Evolutionary conservation across 2,113 vertebrate species (phyloP), one percentile per base, ranked within the genome.

Genomic region (Ageneiosus marmoratus): DNA sequence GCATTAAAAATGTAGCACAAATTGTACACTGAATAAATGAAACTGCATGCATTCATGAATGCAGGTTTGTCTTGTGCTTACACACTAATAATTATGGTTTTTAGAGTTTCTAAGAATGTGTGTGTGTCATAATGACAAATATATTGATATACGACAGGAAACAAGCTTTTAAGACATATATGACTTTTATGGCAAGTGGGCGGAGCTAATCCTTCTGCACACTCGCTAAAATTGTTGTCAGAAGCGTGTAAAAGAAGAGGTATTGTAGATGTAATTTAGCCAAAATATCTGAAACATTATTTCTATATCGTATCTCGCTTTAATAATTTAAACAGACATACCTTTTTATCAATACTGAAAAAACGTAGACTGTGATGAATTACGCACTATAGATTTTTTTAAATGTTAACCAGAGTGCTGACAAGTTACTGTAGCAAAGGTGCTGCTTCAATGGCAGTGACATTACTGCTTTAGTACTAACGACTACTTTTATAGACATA

Each of bases 401-500:
- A n/a, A 34, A 76, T 34, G 18, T 55, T 76, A 55, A 10, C 29
- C 32, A 24, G 6, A 22, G 29, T 12, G 10, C 27, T 51, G n/a
- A 51, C 46, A 74, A 46, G 37, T 44, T n/a, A 44, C 10, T 10
- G 34, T 41, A 50, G n/a, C 44, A 55, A 56, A 76, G 51, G 29
- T 37, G 29, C 51, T 2, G 20, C 56, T 55, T 55, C 50, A 76
- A 7, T 55, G 18, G 51, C 29, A 76, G 46, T 73, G 46, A 50
- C 44, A 73, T 73, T 73, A 16, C 32, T 24, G 74, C 32, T 22
- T 55, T 22, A 55, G 9, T 51, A 76, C 10, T 37, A 55, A 76
- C 58, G 37, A 41, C 24, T 58, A 76, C n/a, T 41, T 77, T 77
- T 58, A 77, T 22, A 56, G 32, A 77, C 32, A 24, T 16, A 56